Conservation (phyloP, 2,113 vertebrate genomes). For the Charina bottae region DNA sequence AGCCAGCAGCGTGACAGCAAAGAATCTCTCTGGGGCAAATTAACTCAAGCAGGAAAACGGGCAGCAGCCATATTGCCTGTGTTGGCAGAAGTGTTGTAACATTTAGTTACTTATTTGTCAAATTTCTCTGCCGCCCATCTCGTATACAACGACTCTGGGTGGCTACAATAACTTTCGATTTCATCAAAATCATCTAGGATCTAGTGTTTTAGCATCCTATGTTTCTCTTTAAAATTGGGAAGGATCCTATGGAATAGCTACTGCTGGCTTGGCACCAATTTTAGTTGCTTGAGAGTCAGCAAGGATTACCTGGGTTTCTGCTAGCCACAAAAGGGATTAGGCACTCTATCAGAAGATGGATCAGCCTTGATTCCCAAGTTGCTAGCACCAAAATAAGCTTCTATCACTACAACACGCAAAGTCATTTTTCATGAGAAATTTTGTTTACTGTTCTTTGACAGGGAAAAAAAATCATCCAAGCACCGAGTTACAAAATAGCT, state of each 20-base stretch:
- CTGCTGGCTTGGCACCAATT: conserved; percentile 36
- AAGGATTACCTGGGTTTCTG: conserved; percentile 29
- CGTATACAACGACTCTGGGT: too few relatives aligned
- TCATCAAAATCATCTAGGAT: conserved; percentile 60
- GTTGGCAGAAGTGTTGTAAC: conserved; percentile 37
- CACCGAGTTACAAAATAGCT: conserved; percentile 27
- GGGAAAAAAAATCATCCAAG: conserved; percentile 3
- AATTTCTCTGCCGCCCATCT: too few relatives aligned
- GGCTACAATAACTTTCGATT: too few relatives aligned
- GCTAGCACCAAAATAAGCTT: conserved; percentile 60
- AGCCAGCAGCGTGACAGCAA: conserved; percentile 39
- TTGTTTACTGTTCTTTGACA: conserved; percentile 34
- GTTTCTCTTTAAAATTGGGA: conserved; percentile 46
- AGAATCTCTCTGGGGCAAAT: conserved; percentile 43
- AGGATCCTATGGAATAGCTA: conserved; percentile 37
- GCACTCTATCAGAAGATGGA: conserved; percentile 36
- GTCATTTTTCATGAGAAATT: conserved; percentile 55
- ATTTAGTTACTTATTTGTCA: too few relatives aligned
- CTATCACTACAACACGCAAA: conserved; percentile 60
- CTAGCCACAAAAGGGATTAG: conserved; percentile 62
- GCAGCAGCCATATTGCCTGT: conserved; percentile 36
- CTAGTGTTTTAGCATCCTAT: conserved; percentile 35
- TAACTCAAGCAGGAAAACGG: conserved; percentile 50
- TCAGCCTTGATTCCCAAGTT: conserved; percentile 58
- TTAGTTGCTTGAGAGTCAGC: conserved; percentile 44